Percentiles rank a stretch among this genome's conserved stretches.
phyloP scores from a whole-genome alignment of 2,113 vertebrate species.

The Urocolius indicus region DNA sequence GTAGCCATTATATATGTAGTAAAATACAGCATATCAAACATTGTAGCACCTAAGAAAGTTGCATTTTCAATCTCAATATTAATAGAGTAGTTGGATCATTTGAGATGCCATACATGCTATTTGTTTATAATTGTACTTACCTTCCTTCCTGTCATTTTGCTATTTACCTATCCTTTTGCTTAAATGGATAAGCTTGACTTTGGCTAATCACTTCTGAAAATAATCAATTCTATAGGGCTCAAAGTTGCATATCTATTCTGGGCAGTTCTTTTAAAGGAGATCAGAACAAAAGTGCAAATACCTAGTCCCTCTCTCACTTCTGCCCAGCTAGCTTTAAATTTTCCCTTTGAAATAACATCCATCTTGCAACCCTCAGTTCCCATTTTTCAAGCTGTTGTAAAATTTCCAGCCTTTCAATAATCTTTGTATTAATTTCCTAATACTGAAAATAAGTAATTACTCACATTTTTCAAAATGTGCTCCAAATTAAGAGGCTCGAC shows the following conservation, averaged over 20 bases:
- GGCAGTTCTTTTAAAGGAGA: neutral
- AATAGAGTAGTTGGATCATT: neutral
- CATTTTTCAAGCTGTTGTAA: slow-evolving; percentile 12
- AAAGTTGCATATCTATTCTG: rapidly evolving
- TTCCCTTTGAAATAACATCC: neutral
- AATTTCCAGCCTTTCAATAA: slow-evolving; percentile 33
- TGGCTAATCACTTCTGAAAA: neutral
- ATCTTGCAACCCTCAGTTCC: neutral
- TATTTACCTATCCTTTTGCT: neutral
- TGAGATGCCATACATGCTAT: neutral
- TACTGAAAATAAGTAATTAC: slow-evolving; percentile 53
- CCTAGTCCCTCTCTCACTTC: neutral
- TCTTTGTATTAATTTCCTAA: slow-evolving; percentile 58
- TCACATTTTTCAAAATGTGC: slow-evolving; percentile 52
- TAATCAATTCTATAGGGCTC: neutral
- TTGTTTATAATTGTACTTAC: neutral
- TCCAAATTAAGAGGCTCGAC: slow-evolving; percentile 40
- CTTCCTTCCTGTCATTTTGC: neutral
- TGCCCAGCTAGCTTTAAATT: neutral
- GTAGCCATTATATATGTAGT: neutral
- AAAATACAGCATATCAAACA: neutral
- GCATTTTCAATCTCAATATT: neutral
- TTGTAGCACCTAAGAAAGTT: neutral
- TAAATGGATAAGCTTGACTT: neutral
- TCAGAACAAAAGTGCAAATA: neutral